Percentiles rank a stretch among this genome's conserved stretches.
Evolutionary conservation across 1,140 invertebrate species (phyloP).

Genomic region (Bombus difficillimus): DNA sequence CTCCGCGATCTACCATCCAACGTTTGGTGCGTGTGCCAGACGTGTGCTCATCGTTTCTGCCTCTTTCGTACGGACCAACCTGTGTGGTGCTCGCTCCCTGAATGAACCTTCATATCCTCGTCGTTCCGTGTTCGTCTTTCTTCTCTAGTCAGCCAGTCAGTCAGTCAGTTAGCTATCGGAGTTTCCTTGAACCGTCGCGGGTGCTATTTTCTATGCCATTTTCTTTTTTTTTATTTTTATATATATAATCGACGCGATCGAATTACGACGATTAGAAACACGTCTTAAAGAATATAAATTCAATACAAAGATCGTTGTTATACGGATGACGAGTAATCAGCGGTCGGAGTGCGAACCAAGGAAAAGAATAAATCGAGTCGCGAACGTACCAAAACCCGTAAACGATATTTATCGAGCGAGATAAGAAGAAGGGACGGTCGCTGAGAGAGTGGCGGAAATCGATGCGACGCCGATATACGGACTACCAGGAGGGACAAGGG

Average conservation of each 20-base stretch:
- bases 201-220: slow-evolving; percentile 8
- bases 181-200: slow-evolving; percentile 65
- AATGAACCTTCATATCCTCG: slow-evolving; percentile 48
- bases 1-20: slow-evolving; percentile 73
- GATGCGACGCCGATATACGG: slow-evolving; percentile 12
- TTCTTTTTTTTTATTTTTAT: too few relatives aligned
- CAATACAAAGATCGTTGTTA: too few relatives aligned
- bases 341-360: not conserved
- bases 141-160: slow-evolving; percentile 59
- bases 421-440: not conserved
- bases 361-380: not conserved
- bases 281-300: not conserved
- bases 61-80: slow-evolving; percentile 72
- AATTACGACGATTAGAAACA: not conserved
- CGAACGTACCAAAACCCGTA: not conserved
- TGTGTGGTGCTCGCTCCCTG: slow-evolving; percentile 58
- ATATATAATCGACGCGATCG: not conserved
- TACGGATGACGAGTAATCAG: too few relatives aligned
- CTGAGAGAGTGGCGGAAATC: not conserved
- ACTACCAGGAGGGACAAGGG: not conserved
- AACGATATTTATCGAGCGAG: not conserved
- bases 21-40: slow-evolving; percentile 72
- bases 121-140: slow-evolving; percentile 58
- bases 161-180: slow-evolving; percentile 52
- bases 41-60: slow-evolving; percentile 66